A percentile compares a stretch with the other conserved stretches of the same genome.
Conservation (phyloP, 2,888 invertebrate species). For the Tanypteryx hageni region DNA sequence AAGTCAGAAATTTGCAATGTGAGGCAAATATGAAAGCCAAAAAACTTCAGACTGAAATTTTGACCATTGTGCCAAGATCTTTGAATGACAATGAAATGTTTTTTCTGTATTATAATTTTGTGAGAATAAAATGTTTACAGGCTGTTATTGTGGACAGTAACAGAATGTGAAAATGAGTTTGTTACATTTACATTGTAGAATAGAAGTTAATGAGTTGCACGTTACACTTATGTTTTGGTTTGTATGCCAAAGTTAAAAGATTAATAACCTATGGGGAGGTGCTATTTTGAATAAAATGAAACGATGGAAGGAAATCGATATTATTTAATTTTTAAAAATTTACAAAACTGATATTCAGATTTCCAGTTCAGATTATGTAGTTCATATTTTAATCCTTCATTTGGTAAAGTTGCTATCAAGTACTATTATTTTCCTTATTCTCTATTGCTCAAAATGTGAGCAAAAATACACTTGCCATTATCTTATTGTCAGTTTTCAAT, state of each 20-base stretch:
- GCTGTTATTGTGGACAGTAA: constrained; percentile 14
- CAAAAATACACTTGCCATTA: too few species aligned
- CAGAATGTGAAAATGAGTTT: background rate
- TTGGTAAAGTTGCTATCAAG: too few species aligned
- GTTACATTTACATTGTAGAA: background rate
- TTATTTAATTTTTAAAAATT: background rate
- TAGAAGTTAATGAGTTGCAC: background rate
- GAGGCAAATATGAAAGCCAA: background rate
- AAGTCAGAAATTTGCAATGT: background rate
- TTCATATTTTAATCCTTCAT: background rate
- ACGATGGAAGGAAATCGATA: background rate
- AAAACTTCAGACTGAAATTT: constrained; percentile 9
- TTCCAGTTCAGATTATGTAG: background rate
- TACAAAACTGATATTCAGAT: background rate
- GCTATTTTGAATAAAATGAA: background rate
- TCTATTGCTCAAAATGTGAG: too few species aligned
- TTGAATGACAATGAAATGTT: background rate
- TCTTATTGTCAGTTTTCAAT: too few species aligned
- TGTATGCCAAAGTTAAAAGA: background rate
- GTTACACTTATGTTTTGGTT: background rate
- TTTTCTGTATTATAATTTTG: constrained; percentile 5
- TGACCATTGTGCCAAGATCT: constrained; percentile 35
- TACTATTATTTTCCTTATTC: too few species aligned
- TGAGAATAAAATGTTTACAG: background rate
- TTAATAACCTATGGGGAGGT: background rate